Percentiles rank a stretch among this genome's conserved stretches.
phyloP scores from a whole-genome alignment of 1,140 invertebrate genomes.

The Penaeus vannamei region DNA sequence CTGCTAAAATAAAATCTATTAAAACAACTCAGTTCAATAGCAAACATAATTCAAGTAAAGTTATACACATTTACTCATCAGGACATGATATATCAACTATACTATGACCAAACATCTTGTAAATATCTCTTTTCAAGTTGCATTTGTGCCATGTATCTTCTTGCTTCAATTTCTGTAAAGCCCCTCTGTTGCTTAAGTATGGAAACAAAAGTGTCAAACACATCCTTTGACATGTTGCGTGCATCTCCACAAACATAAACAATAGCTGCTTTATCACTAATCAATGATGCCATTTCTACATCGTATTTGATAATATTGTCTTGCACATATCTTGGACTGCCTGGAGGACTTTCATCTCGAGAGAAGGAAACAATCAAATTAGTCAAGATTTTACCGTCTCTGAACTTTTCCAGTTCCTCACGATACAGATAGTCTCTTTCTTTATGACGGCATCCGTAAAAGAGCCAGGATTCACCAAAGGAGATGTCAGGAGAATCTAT shows the following conservation, averaged over 20 bases:
- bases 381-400: slow-evolving; percentile 73
- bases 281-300: slow-evolving; percentile 75
- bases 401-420: slow-evolving; percentile 76
- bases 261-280: slow-evolving; percentile 75
- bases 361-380: slow-evolving; percentile 80
- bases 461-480: slow-evolving; percentile 76
- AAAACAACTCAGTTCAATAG: neutral
- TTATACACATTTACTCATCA: neutral
- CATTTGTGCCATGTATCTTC: slow-evolving; percentile 62
- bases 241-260: slow-evolving; percentile 87
- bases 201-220: slow-evolving; percentile 76
- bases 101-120: slow-evolving; percentile 68
- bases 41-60: neutral
- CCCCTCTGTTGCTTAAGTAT: slow-evolving; percentile 74
- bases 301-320: slow-evolving; percentile 76
- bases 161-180: slow-evolving; percentile 51
- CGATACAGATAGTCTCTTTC: slow-evolving; percentile 78
- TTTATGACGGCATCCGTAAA: slow-evolving; percentile 83
- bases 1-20: neutral
- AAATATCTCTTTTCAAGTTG: slow-evolving; percentile 66
- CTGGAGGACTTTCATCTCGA: slow-evolving; percentile 74
- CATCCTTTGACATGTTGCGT: slow-evolving; percentile 81
- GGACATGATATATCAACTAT: neutral
- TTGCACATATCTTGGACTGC: slow-evolving; percentile 76
- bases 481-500: slow-evolving; percentile 57